phyloP scores from a whole-genome alignment of 2,888 invertebrate genomes.

The Amorpha juglandis region DNA sequence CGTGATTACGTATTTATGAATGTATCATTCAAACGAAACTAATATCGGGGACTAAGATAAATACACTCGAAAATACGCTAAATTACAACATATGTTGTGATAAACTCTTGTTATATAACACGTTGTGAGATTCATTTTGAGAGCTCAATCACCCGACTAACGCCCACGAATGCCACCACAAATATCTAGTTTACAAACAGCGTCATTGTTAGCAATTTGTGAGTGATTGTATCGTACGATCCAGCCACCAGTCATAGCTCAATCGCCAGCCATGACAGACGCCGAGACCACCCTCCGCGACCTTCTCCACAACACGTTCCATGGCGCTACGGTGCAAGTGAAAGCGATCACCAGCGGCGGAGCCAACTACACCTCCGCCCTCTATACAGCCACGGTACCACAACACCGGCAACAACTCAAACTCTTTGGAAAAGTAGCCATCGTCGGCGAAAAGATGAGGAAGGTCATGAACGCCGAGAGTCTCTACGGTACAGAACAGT shows the following conservation, averaged over 20 bases:
- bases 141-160: not conserved
- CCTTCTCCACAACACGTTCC: slow-evolving; percentile 1
- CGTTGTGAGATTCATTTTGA: not conserved
- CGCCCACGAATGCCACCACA: not conserved
- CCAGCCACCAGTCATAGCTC: slow-evolving; percentile 5
- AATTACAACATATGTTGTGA: no score
- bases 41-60: no score
- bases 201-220: not conserved
- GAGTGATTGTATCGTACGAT: not conserved
- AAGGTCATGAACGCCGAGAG: slow-evolving; percentile 33
- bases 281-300: slow-evolving; percentile 10
- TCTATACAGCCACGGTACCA: slow-evolving; percentile 42
- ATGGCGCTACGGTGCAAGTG: slow-evolving; percentile 34
- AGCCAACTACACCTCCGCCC: slow-evolving; percentile 51
- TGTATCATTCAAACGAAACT: no score
- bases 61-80: no score
- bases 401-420: slow-evolving; percentile 40
- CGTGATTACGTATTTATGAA: no score
- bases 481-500: slow-evolving; percentile 53
- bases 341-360: slow-evolving; percentile 45
- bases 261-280: slow-evolving; percentile 4
- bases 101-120: no score
- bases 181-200: not conserved
- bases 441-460: slow-evolving; percentile 51
- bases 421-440: slow-evolving; percentile 61